phyloP scores from a whole-genome alignment of 2,888 invertebrate species.

The Drosophila nigritarsus region DNA sequence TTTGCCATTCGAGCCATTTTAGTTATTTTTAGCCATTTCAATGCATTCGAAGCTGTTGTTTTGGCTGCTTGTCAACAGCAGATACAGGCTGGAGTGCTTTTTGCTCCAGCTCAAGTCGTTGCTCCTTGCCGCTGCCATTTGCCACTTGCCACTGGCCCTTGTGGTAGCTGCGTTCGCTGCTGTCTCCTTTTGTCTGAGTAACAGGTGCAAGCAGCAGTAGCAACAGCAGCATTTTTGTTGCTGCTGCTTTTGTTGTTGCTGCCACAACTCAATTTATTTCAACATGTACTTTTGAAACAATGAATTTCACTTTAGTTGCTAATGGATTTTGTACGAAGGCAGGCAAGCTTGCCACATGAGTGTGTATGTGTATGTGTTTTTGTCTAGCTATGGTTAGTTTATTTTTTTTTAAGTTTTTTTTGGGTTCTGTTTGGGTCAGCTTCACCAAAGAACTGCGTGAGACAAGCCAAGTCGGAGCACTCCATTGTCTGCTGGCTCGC shows the following conservation, averaged over 20 bases:
- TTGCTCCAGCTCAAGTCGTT: slow-evolving; percentile 14
- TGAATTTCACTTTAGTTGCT: slow-evolving; percentile 82
- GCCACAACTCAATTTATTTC: slow-evolving; percentile 82
- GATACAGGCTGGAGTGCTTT: slow-evolving; percentile 41
- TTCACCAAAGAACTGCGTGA: slow-evolving; percentile 68
- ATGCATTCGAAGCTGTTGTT: slow-evolving; percentile 63
- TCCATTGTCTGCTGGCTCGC: slow-evolving; percentile 28
- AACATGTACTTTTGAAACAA: slow-evolving; percentile 82
- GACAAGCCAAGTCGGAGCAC: slow-evolving; percentile 54
- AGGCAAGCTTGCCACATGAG: slow-evolving; percentile 28
- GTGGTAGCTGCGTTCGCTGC: slow-evolving; percentile 8
- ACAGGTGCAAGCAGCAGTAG: slow-evolving; percentile 70
- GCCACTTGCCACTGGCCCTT: slow-evolving; percentile 6
- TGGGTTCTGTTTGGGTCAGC: slow-evolving; percentile 60
- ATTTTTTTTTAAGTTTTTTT: slow-evolving; percentile 15
- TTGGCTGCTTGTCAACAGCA: slow-evolving; percentile 60
- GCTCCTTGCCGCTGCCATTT: neutral
- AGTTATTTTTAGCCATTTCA: slow-evolving; percentile 59
- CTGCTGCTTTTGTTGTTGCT: slow-evolving; percentile 48
- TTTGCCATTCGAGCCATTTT: slow-evolving; percentile 38
- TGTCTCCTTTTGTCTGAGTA: slow-evolving; percentile 62
- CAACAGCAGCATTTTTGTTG: slow-evolving; percentile 49
- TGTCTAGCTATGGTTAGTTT: slow-evolving; percentile 21
- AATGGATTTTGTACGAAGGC: slow-evolving; percentile 78
- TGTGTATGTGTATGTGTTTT: slow-evolving; percentile 18